phyloP scores from a whole-genome alignment of 2,888 invertebrate species.

The Colletes collaris region DNA sequence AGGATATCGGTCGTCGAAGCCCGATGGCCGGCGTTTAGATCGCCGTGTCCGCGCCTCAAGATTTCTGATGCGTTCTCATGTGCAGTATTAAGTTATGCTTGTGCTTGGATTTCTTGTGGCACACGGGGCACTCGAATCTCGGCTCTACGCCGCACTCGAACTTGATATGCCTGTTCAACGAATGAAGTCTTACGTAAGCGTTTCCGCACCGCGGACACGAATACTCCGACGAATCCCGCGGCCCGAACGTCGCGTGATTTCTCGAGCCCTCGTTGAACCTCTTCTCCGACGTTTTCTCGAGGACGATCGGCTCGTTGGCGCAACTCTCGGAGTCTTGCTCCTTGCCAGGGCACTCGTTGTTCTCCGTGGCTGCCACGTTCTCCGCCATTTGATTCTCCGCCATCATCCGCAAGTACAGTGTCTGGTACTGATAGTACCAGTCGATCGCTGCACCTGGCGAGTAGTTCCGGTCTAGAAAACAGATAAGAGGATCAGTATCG shows the following conservation, averaged over 20 bases:
- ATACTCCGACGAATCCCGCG: conserved; percentile 63
- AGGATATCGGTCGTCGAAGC: neutral
- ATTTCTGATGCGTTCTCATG: conserved; percentile 83
- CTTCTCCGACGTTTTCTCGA: conserved; percentile 29
- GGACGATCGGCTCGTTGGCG: neutral
- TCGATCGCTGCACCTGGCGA: conserved; percentile 72
- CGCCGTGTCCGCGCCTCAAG: conserved; percentile 49
- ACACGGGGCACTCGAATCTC: conserved; percentile 86
- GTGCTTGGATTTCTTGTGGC: conserved; percentile 86
- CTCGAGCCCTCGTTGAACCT: conserved; percentile 15
- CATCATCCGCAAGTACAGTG: conserved; percentile 73
- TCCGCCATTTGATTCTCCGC: conserved; percentile 69
- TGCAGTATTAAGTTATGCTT: conserved; percentile 84
- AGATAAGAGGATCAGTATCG: conserved; percentile 63
- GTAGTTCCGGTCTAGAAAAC: conserved; percentile 73
- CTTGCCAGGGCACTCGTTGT: neutral
- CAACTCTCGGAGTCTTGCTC: conserved; percentile 9
- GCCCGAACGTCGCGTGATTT: conserved; percentile 23
- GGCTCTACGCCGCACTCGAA: conserved; percentile 87
- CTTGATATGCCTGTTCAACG: conserved; percentile 85
- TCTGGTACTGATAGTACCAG: conserved; percentile 76
- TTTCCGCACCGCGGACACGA: conserved; percentile 85
- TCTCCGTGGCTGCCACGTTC: conserved; percentile 5
- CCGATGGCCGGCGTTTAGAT: no score
- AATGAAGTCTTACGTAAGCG: conserved; percentile 85